Percentiles rank a stretch among this genome's conserved stretches.
These are phyloP conservation scores for Mormyrus iriodes DNA, from an alignment of 2,113 vertebrate species.

Conservation along the genomic window DNA sequence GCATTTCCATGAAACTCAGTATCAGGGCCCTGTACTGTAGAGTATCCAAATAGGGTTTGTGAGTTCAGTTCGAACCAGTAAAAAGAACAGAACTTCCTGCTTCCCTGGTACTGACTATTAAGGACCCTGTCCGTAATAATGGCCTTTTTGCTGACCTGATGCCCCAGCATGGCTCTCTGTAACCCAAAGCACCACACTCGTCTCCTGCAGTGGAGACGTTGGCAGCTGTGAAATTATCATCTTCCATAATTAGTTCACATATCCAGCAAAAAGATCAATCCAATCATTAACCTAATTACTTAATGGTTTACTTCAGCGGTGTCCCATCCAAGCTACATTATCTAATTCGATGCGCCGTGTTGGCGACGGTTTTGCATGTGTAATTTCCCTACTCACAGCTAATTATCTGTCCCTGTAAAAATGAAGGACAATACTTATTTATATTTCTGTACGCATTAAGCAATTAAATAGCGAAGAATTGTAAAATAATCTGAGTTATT, in stretches of 20 bases:
- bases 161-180: not conserved
- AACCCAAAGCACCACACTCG: not conserved
- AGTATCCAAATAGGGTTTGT: not conserved
- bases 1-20: not conserved
- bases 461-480: not conserved
- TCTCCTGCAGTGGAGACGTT: not conserved
- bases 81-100: not conserved
- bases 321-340: constrained; percentile 48
- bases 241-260: constrained; percentile 67
- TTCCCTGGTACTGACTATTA: not conserved
- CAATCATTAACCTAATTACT: constrained; percentile 70
- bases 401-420: constrained; percentile 2
- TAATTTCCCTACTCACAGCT: not conserved
- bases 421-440: not conserved
- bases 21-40: not conserved
- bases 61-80: not conserved
- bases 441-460: not conserved
- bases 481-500: not conserved
- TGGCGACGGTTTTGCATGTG: constrained; percentile 35
- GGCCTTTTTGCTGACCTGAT: not conserved
- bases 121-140: not conserved
- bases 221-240: constrained; percentile 68
- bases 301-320: constrained; percentile 66
- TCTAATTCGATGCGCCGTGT: constrained; percentile 57
- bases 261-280: constrained; percentile 50